A percentile compares a stretch with the other conserved stretches of the same genome.
Evolutionary conservation across 2,797 vertebrate species (phyloP).

Genomic region (Lycodopsis pacificus): DNA sequence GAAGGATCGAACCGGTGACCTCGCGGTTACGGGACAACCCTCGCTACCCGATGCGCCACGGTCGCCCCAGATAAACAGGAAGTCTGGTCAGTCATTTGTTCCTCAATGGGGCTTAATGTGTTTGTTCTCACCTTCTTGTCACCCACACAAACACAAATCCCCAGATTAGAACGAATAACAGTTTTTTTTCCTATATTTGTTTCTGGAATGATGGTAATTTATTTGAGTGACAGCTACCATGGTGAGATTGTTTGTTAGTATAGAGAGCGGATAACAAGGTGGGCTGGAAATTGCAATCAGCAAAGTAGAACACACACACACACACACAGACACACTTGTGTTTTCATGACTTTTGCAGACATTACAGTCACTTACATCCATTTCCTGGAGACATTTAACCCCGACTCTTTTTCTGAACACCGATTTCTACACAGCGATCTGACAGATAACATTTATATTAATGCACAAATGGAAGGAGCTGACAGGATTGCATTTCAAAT

Average conservation of each 20-base stretch:
- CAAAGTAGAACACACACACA: background rate
- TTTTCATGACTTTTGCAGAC: background rate
- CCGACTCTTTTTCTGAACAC: too few species aligned
- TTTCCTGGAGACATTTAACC: background rate
- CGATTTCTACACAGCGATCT: too few species aligned
- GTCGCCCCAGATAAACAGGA: background rate
- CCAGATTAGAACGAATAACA: background rate
- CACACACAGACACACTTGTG: background rate
- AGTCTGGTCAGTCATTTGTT: background rate
- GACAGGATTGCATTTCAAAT: too few species aligned
- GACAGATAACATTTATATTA: too few species aligned
- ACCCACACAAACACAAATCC: background rate
- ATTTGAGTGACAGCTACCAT: constrained; percentile 16
- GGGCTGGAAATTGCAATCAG: constrained; percentile 11
- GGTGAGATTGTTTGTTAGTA: constrained; percentile 24
- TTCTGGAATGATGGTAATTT: constrained; percentile 20
- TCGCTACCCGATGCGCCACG: too few species aligned
- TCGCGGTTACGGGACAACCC: too few species aligned
- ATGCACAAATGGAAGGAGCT: too few species aligned
- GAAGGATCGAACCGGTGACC: too few species aligned
- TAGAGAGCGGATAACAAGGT: constrained; percentile 22
- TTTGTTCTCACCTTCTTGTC: background rate
- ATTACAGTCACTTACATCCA: too few species aligned
- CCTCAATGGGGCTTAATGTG: background rate
- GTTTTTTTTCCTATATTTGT: background rate